Evolutionary conservation across 2,888 invertebrate genomes (phyloP).

Genomic region (Lordiphosa andalusiaca): DNA sequence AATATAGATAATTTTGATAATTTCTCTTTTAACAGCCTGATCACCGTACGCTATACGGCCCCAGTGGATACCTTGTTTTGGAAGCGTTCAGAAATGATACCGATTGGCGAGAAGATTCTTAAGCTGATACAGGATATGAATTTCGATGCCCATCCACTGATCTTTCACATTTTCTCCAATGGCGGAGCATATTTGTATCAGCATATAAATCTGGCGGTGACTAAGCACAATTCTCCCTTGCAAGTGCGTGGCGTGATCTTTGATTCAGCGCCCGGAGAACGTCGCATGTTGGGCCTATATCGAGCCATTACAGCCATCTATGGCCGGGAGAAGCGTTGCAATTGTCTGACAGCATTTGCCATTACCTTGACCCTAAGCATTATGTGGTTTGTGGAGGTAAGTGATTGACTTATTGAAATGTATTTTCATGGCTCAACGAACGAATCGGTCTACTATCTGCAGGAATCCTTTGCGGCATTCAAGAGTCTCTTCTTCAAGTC

Average conservation of each 20-base stretch:
- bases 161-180: constrained; percentile 89
- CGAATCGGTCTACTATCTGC: constrained; percentile 28
- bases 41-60: constrained; percentile 86
- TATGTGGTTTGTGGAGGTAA: constrained; percentile 84
- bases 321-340: constrained; percentile 82
- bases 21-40: constrained; percentile 82
- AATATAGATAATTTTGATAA: too few species aligned
- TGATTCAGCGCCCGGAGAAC: constrained; percentile 86
- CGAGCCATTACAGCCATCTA: constrained; percentile 84
- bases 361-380: constrained; percentile 82
- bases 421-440: not conserved
- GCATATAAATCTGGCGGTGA: constrained; percentile 84
- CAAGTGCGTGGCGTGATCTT: constrained; percentile 84
- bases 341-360: constrained; percentile 82
- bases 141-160: constrained; percentile 86
- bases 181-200: constrained; percentile 87
- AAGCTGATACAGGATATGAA: constrained; percentile 85
- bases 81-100: constrained; percentile 83
- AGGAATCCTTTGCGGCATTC: constrained; percentile 80
- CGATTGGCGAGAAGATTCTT: constrained; percentile 84
- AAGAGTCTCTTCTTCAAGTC: constrained; percentile 79
- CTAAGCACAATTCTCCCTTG: constrained; percentile 81
- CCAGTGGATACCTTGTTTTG: constrained; percentile 85
- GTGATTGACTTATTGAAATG: constrained; percentile 9
- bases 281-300: constrained; percentile 82